Percentiles rank a stretch among this genome's conserved stretches.
Conservation (phyloP, 1,140 invertebrate species). For the Drosophila bifasciata region DNA sequence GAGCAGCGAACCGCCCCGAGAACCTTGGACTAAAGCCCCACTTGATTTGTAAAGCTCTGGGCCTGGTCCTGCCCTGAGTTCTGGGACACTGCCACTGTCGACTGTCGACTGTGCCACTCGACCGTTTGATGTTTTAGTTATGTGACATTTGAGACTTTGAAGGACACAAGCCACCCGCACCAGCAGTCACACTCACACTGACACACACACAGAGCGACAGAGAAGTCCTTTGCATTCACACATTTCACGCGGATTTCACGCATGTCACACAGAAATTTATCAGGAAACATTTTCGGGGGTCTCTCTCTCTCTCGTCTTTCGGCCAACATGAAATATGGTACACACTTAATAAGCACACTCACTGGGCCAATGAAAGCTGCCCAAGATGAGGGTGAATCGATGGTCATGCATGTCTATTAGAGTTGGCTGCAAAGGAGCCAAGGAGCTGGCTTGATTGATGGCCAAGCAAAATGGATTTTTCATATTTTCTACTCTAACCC, state of each 20-base stretch:
- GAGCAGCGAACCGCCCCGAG: slow-evolving; percentile 50
- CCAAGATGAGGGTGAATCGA: slow-evolving; percentile 16
- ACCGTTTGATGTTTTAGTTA: slow-evolving; percentile 67
- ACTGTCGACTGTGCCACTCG: slow-evolving; percentile 30
- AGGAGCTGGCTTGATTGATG: slow-evolving; percentile 62
- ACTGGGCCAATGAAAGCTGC: slow-evolving; percentile 9
- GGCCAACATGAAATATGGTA: slow-evolving; percentile 65
- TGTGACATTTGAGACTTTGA: slow-evolving; percentile 76
- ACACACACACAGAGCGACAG: not conserved
- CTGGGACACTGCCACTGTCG: too few species aligned
- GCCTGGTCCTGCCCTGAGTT: not conserved
- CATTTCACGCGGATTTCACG: slow-evolving; percentile 55
- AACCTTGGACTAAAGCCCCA: slow-evolving; percentile 55
- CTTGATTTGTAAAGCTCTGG: slow-evolving; percentile 74
- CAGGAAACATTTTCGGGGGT: slow-evolving; percentile 43
- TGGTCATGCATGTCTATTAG: slow-evolving; percentile 66
- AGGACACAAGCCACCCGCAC: slow-evolving; percentile 45
- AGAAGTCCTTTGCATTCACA: slow-evolving; percentile 35
- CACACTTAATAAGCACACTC: slow-evolving; percentile 68
- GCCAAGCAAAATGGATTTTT: slow-evolving; percentile 66
- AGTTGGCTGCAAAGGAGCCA: slow-evolving; percentile 32
- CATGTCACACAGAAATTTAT: slow-evolving; percentile 64
- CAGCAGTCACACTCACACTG: not conserved
- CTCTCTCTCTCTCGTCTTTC: not conserved
- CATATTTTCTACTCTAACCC: slow-evolving; percentile 36